Conservation (phyloP, 2,113 vertebrate species). For the Lasiurus cinereus region DNA sequence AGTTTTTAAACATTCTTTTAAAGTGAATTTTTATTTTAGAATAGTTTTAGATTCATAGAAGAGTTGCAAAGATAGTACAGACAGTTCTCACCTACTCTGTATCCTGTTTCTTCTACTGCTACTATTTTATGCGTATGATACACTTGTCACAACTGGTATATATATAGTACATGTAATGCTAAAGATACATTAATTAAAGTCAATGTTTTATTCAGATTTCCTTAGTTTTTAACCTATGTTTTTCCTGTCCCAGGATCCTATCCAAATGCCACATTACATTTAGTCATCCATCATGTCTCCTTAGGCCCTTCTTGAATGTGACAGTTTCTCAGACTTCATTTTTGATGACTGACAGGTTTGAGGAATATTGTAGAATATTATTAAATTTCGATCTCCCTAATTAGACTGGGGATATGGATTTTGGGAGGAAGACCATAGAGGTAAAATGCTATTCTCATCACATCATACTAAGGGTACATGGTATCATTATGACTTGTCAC, state of each 20-base stretch:
- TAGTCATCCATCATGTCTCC: not conserved
- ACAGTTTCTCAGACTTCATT: not conserved
- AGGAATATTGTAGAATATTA: not conserved
- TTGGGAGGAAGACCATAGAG: not conserved
- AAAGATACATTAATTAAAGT: not conserved
- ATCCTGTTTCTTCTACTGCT: not conserved
- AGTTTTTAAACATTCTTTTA: not conserved
- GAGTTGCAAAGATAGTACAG: not conserved
- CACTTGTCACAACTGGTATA: not conserved
- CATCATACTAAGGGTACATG: not conserved
- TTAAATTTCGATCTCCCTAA: not conserved
- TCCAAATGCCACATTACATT: not conserved
- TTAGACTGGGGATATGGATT: not conserved
- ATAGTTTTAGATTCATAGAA: not conserved
- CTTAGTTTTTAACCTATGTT: not conserved
- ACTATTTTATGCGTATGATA: not conserved
- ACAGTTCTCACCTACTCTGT: not conserved
- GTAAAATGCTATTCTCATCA: not conserved
- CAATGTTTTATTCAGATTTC: constrained; percentile 7
- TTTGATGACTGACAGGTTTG: not conserved
- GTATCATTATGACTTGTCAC: not conserved
- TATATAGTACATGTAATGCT: not conserved
- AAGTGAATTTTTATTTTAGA: constrained; percentile 4
- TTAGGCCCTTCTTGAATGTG: not conserved
- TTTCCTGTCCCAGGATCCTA: not conserved